Conservation (phyloP, 2,113 vertebrate genomes). For the Xenopus tropicalis region DNA sequence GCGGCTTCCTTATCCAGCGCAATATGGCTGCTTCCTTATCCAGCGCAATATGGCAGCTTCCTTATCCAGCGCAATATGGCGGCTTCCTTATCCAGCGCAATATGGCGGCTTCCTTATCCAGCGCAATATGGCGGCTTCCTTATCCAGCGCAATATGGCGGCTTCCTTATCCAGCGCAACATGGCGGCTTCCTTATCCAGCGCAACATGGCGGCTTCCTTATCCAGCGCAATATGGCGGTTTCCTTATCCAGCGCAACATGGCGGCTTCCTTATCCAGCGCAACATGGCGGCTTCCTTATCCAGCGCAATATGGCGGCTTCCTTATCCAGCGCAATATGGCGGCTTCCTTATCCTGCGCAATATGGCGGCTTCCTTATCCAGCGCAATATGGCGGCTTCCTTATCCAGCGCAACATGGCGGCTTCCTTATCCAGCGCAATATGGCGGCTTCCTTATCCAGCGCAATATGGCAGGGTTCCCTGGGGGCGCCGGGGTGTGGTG, state of each 20-base stretch:
- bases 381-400: conserved; percentile 62
- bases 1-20: conserved; percentile 68
- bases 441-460: conserved; percentile 74
- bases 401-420: conserved; percentile 24
- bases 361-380: conserved; percentile 66
- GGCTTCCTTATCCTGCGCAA: conserved; percentile 71
- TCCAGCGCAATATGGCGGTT: conserved; percentile 50
- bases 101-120: conserved; percentile 66
- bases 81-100: conserved; percentile 68
- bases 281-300: conserved; percentile 66
- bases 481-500: conserved; percentile 66
- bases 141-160: conserved; percentile 25
- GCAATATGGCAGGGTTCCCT: conserved; percentile 31
- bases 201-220: conserved; percentile 63
- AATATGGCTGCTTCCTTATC: conserved; percentile 66
- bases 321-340: background rate
- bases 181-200: conserved; percentile 68
- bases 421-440: conserved; percentile 65
- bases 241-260: conserved; percentile 57
- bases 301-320: conserved; percentile 60
- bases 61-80: background rate
- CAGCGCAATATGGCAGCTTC: conserved; percentile 61
- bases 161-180: conserved; percentile 65
- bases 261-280: conserved; percentile 68
- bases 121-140: conserved; percentile 62